Conservation (phyloP, 2,113 vertebrate genomes). For the Donacobius atricapilla region DNA sequence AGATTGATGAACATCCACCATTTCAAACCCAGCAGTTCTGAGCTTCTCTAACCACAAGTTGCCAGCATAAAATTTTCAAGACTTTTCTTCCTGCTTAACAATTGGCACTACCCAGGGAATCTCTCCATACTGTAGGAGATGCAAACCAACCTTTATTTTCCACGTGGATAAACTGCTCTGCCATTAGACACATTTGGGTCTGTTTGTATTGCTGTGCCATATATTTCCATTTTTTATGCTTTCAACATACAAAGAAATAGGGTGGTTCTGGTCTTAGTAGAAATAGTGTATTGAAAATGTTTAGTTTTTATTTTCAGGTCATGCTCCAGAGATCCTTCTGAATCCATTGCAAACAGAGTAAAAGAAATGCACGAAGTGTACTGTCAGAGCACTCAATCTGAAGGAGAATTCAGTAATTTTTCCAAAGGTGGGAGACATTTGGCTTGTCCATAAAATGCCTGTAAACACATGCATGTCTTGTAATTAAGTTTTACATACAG, state of each 20-base stretch:
- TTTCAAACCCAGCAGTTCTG: not conserved
- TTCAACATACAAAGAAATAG: not conserved
- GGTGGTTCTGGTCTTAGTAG: not conserved
- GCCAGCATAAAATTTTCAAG: not conserved
- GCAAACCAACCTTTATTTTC: not conserved
- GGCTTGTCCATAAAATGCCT: not conserved
- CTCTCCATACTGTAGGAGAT: not conserved
- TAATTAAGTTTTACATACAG: not conserved
- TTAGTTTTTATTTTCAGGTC: conserved; percentile 67
- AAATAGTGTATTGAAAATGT: not conserved
- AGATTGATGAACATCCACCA: not conserved
- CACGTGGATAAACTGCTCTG: not conserved
- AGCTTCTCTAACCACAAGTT: not conserved
- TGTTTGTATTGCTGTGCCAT: not conserved
- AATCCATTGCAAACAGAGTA: conserved; percentile 81
- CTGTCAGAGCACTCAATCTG: conserved; percentile 73
- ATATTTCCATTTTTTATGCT: not conserved
- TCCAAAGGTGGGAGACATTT: conserved; percentile 76
- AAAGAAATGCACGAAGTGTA: conserved; percentile 87
- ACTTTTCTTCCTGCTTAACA: not conserved
- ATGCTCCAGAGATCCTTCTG: conserved; percentile 88
- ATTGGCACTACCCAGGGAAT: not conserved
- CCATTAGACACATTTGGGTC: not conserved
- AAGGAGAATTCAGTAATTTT: conserved; percentile 63
- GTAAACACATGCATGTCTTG: not conserved